Evolutionary conservation across 1,140 invertebrate genomes (phyloP), one percentile per base, ranked within the genome.

Genomic region (Ceratina japonica): DNA sequence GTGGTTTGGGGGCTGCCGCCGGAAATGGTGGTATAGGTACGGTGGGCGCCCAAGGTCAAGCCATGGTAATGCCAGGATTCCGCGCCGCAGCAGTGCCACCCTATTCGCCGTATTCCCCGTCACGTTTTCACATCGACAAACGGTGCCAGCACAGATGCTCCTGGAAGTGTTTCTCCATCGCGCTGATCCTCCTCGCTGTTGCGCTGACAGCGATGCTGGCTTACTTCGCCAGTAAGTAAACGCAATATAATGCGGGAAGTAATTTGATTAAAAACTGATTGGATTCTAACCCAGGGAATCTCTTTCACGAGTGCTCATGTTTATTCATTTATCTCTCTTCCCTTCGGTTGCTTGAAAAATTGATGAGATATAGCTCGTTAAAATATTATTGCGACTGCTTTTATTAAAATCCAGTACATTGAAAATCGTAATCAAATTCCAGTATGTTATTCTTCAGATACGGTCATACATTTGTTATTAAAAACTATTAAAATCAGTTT

Each of bases 41-140:
- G 92, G 89, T 94, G 93, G 89, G 87, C 61, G 88, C 88, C 49
- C 90, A 90, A 61, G 89, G 90, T 69, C 88, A 92, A 80, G 95
- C 96, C 20, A 93, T 96, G 87, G 95, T 96, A 63, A 96, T 97
- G 95, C 96, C 96, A 58, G 95, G 95, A 84, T 96, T 96, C 83
- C 93, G 95, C 84, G 94, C 95, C 75, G 94, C 95, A 81, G 94
- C 95, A 69, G 94, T 95, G 84, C 95, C 95, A 65, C 95, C 96
- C 87, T 96, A 97, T 93, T 95, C 96, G 84, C 94, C 95, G 83
- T 97, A 96, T 93, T 97, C 97, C 81, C 96, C 96, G 88, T 97
- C 97, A 82, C 96, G 97, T 89, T 98, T 98, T 93, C 96, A 97
- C 93, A 97, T 98, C 93, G 97, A 98, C 93, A 98, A 98, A 92